Evolutionary conservation across 92 coral and sea anemone genomes (phyloP), one percentile per base, ranked within the genome.

Genomic region (Heteractis magnifica): DNA sequence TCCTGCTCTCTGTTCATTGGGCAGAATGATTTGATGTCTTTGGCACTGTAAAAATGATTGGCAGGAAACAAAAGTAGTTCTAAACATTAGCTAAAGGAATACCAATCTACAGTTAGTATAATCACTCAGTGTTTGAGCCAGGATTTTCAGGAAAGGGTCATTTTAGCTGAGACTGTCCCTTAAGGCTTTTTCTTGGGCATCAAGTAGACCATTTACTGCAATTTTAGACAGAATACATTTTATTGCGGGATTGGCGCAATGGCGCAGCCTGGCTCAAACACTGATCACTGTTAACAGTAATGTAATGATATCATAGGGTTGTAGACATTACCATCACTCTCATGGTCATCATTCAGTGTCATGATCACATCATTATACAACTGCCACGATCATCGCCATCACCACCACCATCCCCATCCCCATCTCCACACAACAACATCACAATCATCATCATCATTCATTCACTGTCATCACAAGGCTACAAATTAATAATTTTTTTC

Each of bases 1-100:
- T 13, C 99, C 99, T 23, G 99, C 98, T 84, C 98, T 91, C 50
- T 96, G 98, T 65, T 94, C 96, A 90, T 78, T 92, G 8, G 94
- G 87, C 70, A 91, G 94, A 71, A 96, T 82, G 76, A 89, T 76
- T 82, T 94, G 99, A 74, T 96, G 99, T 70, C 96, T 86, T 73
- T 96, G 99, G 75, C 99, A 94, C 99, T 96, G 55, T 26, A 85
- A 82, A 5, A 16, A 23, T 53, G 52, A 51, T 73, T 51, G 16
- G 44, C 44, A 34, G 1, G 2, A 2, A 34, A 34, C 44, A 34
- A 34, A 34, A 34, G 26, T 64, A 59, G 56, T 14, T 6, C 70
- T 5, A 8, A 6, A 34, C 51, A 80, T 52, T 71, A 10, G 44
- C 8, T 56, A 79, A 10, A 53, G 8, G 16, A 44, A 9, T 18